A percentile compares a stretch with the other conserved stretches of the same genome.
These are phyloP conservation scores for Heliothis virescens DNA, from an alignment of 1,140 invertebrate genomes.

Conservation along the genomic window DNA sequence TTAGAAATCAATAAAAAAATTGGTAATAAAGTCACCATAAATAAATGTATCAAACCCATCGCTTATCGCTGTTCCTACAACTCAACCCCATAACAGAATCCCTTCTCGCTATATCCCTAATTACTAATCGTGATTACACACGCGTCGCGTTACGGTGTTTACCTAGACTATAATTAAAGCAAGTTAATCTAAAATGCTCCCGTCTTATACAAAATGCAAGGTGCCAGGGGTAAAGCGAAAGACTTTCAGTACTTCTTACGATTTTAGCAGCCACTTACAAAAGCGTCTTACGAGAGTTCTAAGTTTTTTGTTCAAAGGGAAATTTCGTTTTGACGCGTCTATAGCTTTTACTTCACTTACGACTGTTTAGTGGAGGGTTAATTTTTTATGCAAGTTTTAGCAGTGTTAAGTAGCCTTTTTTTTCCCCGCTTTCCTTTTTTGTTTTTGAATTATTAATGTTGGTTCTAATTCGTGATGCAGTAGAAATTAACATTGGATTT, in stretches of 20 bases:
- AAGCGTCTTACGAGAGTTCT: constrained; percentile 23
- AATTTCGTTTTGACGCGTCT: constrained; percentile 19
- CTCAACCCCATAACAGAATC: constrained; percentile 22
- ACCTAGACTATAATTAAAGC: constrained; percentile 79
- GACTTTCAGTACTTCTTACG: constrained; percentile 22
- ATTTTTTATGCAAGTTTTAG: neutral
- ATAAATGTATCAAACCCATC: no score
- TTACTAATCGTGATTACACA: constrained; percentile 80
- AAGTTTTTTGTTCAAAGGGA: constrained; percentile 34
- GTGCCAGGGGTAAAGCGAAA: constrained; percentile 55
- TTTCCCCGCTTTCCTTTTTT: neutral
- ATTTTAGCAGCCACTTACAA: constrained; percentile 39
- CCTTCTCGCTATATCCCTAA: constrained; percentile 67
- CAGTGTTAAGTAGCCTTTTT: neutral
- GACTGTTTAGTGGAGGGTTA: constrained; percentile 7
- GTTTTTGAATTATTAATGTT: neutral
- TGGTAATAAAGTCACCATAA: no score
- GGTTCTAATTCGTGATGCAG: no score
- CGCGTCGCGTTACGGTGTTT: constrained; percentile 72
- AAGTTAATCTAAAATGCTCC: constrained; percentile 80
- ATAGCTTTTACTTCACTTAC: constrained; percentile 19
- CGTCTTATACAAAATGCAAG: constrained; percentile 81
- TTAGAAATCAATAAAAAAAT: no score
- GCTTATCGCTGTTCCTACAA: constrained; percentile 17
- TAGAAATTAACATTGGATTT: no score